phyloP scores from a whole-genome alignment of 2,888 invertebrate genomes.

The Rhabditophanes sp. region DNA sequence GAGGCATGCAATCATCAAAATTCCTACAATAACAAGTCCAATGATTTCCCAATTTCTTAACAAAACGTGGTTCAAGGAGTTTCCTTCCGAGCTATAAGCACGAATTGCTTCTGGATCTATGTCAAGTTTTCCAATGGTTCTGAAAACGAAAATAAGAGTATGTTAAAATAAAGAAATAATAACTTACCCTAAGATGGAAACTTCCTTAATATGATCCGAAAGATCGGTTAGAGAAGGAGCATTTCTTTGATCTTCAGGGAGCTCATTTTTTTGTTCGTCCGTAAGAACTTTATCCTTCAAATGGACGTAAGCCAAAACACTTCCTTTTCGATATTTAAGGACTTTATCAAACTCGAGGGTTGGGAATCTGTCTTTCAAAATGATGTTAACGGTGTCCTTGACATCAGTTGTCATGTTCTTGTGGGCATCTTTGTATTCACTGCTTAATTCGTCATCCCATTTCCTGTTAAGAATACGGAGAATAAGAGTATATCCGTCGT shows the following conservation, averaged over 20 bases:
- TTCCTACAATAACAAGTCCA: slow-evolving; percentile 6
- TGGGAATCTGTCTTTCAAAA: not conserved
- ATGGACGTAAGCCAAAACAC: too few species aligned
- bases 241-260: too few species aligned
- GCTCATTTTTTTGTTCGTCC: too few species aligned
- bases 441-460: slow-evolving; percentile 17
- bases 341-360: too few species aligned
- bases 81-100: too few species aligned
- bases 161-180: slow-evolving; percentile 1
- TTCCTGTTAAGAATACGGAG: slow-evolving; percentile 26
- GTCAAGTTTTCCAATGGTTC: slow-evolving; percentile 1
- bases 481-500: slow-evolving; percentile 13
- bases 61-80: too few species aligned
- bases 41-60: slow-evolving; percentile 9
- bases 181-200: too few species aligned
- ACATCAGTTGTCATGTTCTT: slow-evolving; percentile 25
- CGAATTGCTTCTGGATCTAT: slow-evolving; percentile 1
- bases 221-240: too few species aligned
- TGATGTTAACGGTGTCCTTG: slow-evolving; percentile 6
- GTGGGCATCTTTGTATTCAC: slow-evolving; percentile 20
- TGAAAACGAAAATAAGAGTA: slow-evolving; percentile 3
- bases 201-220: too few species aligned
- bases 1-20: slow-evolving; percentile 9
- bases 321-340: too few species aligned
- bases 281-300: too few species aligned